Evolutionary conservation across 53 echinoderm and acorn worm genomes (phyloP).

Genomic region (Apostichopus leukothele): DNA sequence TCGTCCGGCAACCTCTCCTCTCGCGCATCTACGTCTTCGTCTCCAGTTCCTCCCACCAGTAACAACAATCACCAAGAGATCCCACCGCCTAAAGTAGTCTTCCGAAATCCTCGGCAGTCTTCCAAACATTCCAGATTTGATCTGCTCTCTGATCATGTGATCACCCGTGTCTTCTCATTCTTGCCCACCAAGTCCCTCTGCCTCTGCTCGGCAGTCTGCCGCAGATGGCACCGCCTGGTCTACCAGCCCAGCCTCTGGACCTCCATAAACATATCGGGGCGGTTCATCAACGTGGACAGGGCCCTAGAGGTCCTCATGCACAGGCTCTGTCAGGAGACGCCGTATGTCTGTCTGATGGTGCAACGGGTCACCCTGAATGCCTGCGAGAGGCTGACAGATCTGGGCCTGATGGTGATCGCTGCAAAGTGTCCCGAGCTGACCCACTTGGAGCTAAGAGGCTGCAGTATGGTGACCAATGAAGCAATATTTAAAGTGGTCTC

Average conservation of each 20-base stretch:
- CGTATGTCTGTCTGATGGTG: constrained; percentile 84
- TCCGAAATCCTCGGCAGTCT: constrained; percentile 1
- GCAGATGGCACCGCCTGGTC: constrained; percentile 81
- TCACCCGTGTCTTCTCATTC: constrained; percentile 86
- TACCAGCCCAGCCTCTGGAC: constrained; percentile 92
- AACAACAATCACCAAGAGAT: constrained; percentile 49
- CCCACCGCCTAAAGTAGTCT: neutral
- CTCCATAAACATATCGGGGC: constrained; percentile 65
- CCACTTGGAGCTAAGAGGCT: constrained; percentile 83
- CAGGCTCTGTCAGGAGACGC: constrained; percentile 85
- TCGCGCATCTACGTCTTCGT: constrained; percentile 40
- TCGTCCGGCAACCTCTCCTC: constrained; percentile 61
- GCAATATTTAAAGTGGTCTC: constrained; percentile 89
- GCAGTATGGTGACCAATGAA: constrained; percentile 82
- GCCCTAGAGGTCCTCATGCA: constrained; percentile 76
- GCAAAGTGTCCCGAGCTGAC: constrained; percentile 82
- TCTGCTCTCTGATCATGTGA: constrained; percentile 66
- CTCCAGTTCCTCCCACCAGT: neutral
- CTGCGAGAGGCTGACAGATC: constrained; percentile 77
- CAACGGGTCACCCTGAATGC: constrained; percentile 77
- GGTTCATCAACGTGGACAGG: constrained; percentile 63
- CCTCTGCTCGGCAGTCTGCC: constrained; percentile 76
- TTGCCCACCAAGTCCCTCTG: constrained; percentile 79
- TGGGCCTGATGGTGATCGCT: constrained; percentile 64
- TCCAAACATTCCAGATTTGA: constrained; percentile 69